These are phyloP conservation scores for Asteroscopus sphinx DNA, from an alignment of 2,888 invertebrate genomes.

Conservation along the genomic window DNA sequence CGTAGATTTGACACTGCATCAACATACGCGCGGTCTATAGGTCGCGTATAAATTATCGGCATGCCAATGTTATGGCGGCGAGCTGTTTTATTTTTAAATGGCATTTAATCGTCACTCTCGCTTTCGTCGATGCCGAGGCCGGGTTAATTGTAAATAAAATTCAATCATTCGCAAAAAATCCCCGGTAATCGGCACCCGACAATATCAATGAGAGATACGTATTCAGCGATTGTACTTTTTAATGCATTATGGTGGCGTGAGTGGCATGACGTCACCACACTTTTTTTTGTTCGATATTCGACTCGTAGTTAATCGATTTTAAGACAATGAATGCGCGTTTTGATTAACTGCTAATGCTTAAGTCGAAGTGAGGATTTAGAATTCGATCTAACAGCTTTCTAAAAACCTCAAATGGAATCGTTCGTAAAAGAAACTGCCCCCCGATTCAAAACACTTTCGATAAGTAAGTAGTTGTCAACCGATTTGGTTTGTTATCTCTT, in stretches of 20 bases:
- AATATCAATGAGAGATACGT: conserved; percentile 84
- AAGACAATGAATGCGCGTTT: conserved; percentile 40
- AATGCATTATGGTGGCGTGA: conserved; percentile 58
- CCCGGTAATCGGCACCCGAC: conserved; percentile 83
- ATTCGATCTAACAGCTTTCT: background rate
- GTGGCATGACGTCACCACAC: conserved; percentile 59
- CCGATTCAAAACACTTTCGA: too few relatives aligned
- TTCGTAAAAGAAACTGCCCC: background rate
- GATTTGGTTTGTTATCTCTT: too few relatives aligned
- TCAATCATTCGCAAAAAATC: conserved; percentile 89
- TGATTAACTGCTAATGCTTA: conserved; percentile 25
- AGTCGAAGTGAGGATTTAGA: conserved; percentile 1
- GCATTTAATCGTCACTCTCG: conserved; percentile 88
- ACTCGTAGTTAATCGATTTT: conserved; percentile 39
- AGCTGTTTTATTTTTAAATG: conserved; percentile 89
- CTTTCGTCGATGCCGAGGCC: conserved; percentile 81
- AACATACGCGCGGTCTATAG: conserved; percentile 24
- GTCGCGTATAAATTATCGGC: conserved; percentile 70
- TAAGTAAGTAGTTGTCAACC: too few relatives aligned
- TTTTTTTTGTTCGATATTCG: conserved; percentile 49
- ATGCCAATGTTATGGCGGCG: conserved; percentile 79
- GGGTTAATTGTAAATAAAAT: conserved; percentile 90
- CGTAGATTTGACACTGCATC: background rate
- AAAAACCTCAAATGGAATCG: background rate
- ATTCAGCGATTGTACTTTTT: conserved; percentile 67